A percentile compares a stretch with the other conserved stretches of the same genome.
Evolutionary conservation across 2,113 vertebrate genomes (phyloP).

Genomic region (Synodontis membranacea): DNA sequence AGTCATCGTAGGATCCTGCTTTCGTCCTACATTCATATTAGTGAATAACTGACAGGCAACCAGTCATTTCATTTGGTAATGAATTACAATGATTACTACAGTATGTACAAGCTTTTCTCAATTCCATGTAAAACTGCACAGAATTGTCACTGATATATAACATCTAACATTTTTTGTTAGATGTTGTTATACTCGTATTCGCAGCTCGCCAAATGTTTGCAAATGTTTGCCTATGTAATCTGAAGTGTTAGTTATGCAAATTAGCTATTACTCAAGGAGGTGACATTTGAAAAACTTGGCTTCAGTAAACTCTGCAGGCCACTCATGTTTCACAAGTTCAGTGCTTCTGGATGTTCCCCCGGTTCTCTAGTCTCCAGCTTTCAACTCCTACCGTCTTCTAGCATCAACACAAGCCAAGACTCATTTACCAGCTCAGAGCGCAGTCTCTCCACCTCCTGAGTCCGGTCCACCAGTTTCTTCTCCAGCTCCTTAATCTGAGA

Average conservation of each 20-base stretch:
- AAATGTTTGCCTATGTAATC: not conserved
- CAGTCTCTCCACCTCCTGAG: slow-evolving; percentile 84
- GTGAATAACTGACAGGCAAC: not conserved
- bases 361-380: not conserved
- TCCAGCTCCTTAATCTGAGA: slow-evolving; percentile 85
- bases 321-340: not conserved
- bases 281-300: not conserved
- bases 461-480: slow-evolving; percentile 81
- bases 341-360: not conserved
- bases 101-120: not conserved
- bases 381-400: not conserved
- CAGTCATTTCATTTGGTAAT: not conserved
- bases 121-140: not conserved
- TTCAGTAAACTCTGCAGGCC: not conserved
- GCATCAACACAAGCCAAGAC: not conserved
- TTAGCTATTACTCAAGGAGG: not conserved
- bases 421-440: slow-evolving; percentile 82
- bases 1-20: too few species aligned
- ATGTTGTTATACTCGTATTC: not conserved
- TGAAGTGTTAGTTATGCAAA: not conserved
- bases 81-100: not conserved
- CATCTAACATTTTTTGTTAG: not conserved
- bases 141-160: not conserved
- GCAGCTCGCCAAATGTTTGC: not conserved
- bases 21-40: not conserved